phyloP scores from a whole-genome alignment of 64 coral and sea anemone species.

The Stylophora pistillata region DNA sequence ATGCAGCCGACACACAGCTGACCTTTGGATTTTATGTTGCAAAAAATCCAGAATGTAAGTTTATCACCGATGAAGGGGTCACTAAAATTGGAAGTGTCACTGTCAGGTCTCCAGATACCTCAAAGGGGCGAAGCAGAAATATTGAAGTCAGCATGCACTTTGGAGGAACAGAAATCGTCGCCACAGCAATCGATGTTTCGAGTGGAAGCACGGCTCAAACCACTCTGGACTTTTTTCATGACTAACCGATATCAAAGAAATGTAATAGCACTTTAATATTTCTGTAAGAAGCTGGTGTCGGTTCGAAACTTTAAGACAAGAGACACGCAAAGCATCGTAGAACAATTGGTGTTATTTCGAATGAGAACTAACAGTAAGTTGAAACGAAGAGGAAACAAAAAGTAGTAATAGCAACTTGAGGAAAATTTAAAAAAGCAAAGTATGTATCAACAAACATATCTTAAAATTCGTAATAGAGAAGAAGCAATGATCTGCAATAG shows the following conservation, averaged over 20 bases:
- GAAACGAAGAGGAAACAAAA: too few relatives aligned
- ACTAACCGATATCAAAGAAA: background rate
- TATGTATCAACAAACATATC: too few relatives aligned
- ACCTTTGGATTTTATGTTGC: conserved; percentile 16
- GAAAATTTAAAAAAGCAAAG: too few relatives aligned
- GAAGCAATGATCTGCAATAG: too few relatives aligned
- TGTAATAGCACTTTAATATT: too few relatives aligned
- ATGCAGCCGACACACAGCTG: background rate
- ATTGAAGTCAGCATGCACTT: conserved; percentile 3
- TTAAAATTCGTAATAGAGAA: too few relatives aligned
- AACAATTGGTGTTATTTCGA: too few relatives aligned
- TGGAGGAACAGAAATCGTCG: background rate
- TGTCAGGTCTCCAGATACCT: background rate
- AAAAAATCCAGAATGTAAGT: background rate
- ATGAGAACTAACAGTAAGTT: too few relatives aligned
- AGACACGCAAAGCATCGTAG: too few relatives aligned
- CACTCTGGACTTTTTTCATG: background rate
- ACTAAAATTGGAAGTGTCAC: background rate
- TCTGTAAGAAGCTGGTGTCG: too few relatives aligned
- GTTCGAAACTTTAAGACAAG: too few relatives aligned
- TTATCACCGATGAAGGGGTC: background rate
- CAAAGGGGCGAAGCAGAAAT: background rate
- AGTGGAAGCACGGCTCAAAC: background rate
- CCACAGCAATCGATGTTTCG: background rate
- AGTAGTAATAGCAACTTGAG: too few relatives aligned